Conservation (phyloP, 2,113 vertebrate genomes). For the Calyptomena viridis region DNA sequence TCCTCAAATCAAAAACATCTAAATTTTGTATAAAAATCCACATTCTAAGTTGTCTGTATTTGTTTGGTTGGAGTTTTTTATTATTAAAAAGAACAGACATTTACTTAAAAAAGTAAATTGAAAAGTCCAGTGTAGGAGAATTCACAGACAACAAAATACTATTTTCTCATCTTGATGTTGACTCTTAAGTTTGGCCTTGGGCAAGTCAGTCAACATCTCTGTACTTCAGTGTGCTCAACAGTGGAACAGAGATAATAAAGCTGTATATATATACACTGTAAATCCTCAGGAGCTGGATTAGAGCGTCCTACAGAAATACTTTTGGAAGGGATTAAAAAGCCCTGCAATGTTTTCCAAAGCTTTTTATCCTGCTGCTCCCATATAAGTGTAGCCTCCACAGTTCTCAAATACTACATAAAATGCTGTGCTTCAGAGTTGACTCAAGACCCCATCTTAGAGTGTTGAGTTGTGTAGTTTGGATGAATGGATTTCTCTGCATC, state of each 20-base stretch:
- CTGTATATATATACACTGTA: not conserved
- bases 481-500: too few species aligned
- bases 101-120: not conserved
- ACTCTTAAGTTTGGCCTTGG: not conserved
- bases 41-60: fast-evolving
- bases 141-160: not conserved
- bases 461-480: too few species aligned
- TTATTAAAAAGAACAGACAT: not conserved
- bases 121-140: not conserved
- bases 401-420: not conserved
- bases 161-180: not conserved
- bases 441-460: not conserved
- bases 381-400: not conserved
- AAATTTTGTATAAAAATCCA: not conserved
- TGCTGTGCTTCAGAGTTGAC: not conserved
- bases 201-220: not conserved
- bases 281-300: not conserved
- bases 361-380: not conserved
- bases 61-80: not conserved
- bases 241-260: not conserved
- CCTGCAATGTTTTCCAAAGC: not conserved
- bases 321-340: not conserved
- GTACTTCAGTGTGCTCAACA: not conserved
- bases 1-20: not conserved
- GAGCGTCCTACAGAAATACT: not conserved